These are phyloP conservation scores for Sipunculus nudus DNA, from an alignment of 2,888 invertebrate genomes.

Conservation along the genomic window DNA sequence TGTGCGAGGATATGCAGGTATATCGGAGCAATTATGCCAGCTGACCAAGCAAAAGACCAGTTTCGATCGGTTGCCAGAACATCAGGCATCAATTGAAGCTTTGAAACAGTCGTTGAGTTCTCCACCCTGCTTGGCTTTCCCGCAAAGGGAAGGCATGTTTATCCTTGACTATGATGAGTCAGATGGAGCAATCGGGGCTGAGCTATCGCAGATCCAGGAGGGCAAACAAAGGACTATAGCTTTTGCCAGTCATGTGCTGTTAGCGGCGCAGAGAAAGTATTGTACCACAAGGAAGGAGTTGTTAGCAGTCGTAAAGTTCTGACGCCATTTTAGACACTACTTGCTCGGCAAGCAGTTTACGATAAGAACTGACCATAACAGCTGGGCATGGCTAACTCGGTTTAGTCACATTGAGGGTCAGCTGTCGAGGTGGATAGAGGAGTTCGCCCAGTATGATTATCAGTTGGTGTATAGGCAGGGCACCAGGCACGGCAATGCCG, in stretches of 20 bases:
- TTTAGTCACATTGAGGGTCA: not conserved
- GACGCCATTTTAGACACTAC: not conserved
- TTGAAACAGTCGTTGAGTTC: too few relatives aligned
- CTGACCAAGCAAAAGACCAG: too few relatives aligned
- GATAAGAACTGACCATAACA: not conserved
- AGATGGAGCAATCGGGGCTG: not conserved
- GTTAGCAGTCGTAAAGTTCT: not conserved
- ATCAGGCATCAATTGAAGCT: too few relatives aligned
- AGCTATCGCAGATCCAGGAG: not conserved
- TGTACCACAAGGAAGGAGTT: not conserved
- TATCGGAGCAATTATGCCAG: too few relatives aligned
- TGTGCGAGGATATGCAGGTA: too few relatives aligned
- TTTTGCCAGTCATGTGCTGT: not conserved
- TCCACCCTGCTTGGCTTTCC: too few relatives aligned
- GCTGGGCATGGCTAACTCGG: not conserved
- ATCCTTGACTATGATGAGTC: conserved; percentile 4
- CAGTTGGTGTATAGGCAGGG: not conserved
- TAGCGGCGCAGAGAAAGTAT: not conserved
- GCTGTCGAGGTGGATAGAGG: not conserved
- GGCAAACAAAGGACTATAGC: not conserved
- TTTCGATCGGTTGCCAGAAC: too few relatives aligned
- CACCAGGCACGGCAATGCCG: not conserved
- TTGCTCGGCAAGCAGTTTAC: not conserved
- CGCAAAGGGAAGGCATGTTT: too few relatives aligned
- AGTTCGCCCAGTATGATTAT: not conserved